A percentile compares a stretch with the other conserved stretches of the same genome.
phyloP scores from a whole-genome alignment of 2,888 invertebrate genomes.

The Malthinus flaveolus region DNA sequence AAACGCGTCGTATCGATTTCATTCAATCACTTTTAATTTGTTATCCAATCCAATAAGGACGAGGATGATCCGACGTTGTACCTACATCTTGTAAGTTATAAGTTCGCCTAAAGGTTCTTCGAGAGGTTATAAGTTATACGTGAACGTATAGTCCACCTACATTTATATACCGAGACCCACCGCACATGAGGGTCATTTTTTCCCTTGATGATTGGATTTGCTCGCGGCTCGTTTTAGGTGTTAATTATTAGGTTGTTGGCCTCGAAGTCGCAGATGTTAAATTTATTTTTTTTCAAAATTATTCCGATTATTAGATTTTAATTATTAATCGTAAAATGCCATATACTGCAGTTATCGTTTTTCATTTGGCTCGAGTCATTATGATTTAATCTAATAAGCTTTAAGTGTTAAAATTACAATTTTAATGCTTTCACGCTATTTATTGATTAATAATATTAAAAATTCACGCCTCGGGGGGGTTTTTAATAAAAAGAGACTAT shows the following conservation, averaged over 20 bases:
- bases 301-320: neutral
- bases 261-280: slow-evolving; percentile 32
- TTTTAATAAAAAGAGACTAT: neutral
- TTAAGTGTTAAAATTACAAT: slow-evolving; percentile 2
- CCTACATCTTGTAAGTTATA: neutral
- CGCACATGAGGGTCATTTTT: slow-evolving; percentile 24
- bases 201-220: slow-evolving; percentile 27
- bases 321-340: no score
- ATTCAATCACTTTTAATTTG: slow-evolving; percentile 6
- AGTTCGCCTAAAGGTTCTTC: slow-evolving; percentile 11
- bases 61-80: no score
- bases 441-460: slow-evolving; percentile 6
- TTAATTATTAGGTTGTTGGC: slow-evolving; percentile 33
- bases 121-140: slow-evolving; percentile 20
- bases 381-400: slow-evolving; percentile 5
- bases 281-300: slow-evolving; percentile 16
- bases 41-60: no score
- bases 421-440: slow-evolving; percentile 4
- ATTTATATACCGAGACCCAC: slow-evolving; percentile 14
- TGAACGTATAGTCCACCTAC: slow-evolving; percentile 18
- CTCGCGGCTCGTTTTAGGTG: slow-evolving; percentile 28
- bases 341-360: no score
- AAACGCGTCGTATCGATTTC: slow-evolving; percentile 2
- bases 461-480: slow-evolving; percentile 1
- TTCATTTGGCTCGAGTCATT: neutral